These are phyloP conservation scores for Sternotherus odoratus DNA, from an alignment of 2,797 vertebrate genomes.

Conservation along the genomic window DNA sequence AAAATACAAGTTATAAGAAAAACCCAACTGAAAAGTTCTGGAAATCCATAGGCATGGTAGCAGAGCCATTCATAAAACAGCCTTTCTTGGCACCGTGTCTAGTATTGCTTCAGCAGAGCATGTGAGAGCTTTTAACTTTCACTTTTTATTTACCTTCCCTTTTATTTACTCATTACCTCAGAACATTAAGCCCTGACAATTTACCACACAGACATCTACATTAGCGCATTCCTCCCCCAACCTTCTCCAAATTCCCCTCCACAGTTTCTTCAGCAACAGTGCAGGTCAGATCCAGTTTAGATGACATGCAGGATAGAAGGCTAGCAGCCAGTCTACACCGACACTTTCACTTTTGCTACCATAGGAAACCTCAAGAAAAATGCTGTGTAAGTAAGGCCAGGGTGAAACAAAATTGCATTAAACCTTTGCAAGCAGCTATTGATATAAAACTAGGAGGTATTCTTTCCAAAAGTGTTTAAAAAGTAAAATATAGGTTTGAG, in stretches of 20 bases:
- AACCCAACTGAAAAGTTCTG: background rate
- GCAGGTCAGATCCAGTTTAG: background rate
- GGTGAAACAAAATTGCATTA: background rate
- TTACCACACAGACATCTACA: accelerated
- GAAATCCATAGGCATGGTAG: background rate
- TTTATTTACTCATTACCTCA: accelerated
- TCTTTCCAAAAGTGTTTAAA: background rate
- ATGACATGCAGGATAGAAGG: background rate
- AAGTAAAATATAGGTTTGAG: background rate
- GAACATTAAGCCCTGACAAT: background rate
- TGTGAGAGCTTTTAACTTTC: background rate
- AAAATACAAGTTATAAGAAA: accelerated
- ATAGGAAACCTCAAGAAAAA: background rate
- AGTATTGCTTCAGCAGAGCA: background rate
- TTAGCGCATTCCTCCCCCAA: accelerated
- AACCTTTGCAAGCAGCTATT: background rate
- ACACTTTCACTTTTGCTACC: background rate
- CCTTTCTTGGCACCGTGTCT: background rate
- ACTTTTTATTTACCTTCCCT: background rate
- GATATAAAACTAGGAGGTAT: background rate
- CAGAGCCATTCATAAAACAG: background rate
- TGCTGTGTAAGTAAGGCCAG: background rate
- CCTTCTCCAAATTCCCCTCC: accelerated
- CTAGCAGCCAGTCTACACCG: background rate
- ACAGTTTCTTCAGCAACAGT: background rate